Conservation (phyloP, 2,888 invertebrate species). For the Serripes groenlandicus region DNA sequence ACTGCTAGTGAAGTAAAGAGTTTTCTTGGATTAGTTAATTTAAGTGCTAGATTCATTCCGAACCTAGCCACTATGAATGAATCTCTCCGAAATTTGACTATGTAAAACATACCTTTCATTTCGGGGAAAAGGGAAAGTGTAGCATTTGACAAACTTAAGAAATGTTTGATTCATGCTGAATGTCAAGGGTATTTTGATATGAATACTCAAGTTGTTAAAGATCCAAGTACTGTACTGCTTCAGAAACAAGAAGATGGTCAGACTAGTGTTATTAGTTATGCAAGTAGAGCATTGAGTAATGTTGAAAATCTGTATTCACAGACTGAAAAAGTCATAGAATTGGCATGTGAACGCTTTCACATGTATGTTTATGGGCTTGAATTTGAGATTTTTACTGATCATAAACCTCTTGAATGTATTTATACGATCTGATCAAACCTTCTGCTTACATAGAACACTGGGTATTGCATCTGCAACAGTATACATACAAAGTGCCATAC, state of each 20-base stretch:
- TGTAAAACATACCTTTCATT: slow-evolving; percentile 18
- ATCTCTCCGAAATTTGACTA: slow-evolving; percentile 34
- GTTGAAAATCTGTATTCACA: slow-evolving; percentile 68
- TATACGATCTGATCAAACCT: slow-evolving; percentile 63
- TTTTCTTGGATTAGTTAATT: slow-evolving; percentile 64
- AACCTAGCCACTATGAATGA: slow-evolving; percentile 53
- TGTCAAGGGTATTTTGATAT: slow-evolving; percentile 60
- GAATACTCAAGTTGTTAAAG: slow-evolving; percentile 52
- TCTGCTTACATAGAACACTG: slow-evolving; percentile 59
- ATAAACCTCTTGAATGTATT: slow-evolving; percentile 73
- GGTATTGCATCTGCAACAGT: slow-evolving; percentile 66
- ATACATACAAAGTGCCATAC: slow-evolving; percentile 49
- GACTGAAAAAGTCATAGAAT: slow-evolving; percentile 67
- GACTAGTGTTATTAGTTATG: slow-evolving; percentile 48
- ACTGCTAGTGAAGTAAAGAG: slow-evolving; percentile 38
- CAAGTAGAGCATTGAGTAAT: slow-evolving; percentile 55
- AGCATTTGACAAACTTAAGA: background rate
- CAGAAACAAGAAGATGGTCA: slow-evolving; percentile 29
- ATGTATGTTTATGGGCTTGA: slow-evolving; percentile 67
- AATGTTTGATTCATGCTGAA: background rate
- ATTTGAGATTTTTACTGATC: slow-evolving; percentile 71
- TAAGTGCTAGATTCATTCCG: slow-evolving; percentile 43
- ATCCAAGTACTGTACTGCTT: slow-evolving; percentile 7
- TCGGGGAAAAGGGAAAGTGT: slow-evolving; percentile 28
- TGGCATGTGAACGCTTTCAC: slow-evolving; percentile 74